Evolutionary conservation across 2,113 vertebrate species (phyloP).

Genomic region (Heterochromis multidens): DNA sequence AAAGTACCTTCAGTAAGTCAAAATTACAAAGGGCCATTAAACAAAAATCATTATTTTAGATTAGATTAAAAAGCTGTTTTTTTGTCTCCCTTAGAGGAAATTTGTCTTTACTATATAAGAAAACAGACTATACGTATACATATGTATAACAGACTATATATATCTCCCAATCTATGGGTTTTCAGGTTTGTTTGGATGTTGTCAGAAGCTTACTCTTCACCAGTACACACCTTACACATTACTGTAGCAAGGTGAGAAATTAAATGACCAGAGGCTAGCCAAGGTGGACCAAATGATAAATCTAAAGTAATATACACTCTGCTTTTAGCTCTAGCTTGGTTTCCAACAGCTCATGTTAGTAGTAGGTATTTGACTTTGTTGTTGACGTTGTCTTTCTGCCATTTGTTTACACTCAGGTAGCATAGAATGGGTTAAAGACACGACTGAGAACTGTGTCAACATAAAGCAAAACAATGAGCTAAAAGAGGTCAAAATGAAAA

Average conservation of each 20-base stretch:
- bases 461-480: background rate
- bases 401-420: background rate
- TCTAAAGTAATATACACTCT: background rate
- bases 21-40: background rate
- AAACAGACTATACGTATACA: too few relatives aligned
- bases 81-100: too few relatives aligned
- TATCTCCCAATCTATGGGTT: background rate
- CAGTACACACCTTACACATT: background rate
- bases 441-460: background rate
- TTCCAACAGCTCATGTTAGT: background rate
- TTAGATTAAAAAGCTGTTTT: background rate
- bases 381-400: background rate
- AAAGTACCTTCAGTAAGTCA: background rate
- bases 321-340: background rate
- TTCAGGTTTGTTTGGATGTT: too few relatives aligned
- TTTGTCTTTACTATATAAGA: too few relatives aligned
- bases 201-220: background rate
- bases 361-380: background rate
- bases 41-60: background rate
- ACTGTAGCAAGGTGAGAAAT: background rate
- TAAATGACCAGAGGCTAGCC: background rate
- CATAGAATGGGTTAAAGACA: too few relatives aligned
- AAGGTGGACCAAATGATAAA: background rate
- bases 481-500: background rate
- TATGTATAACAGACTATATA: too few relatives aligned